These are phyloP conservation scores for Panurus biarmicus DNA, from an alignment of 2,113 vertebrate genomes.

Conservation along the genomic window DNA sequence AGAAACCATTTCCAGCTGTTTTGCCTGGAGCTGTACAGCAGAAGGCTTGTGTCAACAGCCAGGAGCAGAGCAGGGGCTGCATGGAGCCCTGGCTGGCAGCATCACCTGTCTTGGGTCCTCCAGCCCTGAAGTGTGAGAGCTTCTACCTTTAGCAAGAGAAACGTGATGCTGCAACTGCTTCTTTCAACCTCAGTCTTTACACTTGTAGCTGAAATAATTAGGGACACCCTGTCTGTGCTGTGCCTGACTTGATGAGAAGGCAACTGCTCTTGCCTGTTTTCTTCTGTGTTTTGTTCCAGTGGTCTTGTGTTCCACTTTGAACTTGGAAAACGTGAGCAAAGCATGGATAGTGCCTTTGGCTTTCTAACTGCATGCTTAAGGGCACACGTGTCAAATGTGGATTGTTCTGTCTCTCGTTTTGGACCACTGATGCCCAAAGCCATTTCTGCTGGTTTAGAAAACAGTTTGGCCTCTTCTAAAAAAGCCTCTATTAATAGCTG, in stretches of 20 bases:
- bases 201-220: neutral
- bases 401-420: neutral
- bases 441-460: neutral
- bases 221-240: neutral
- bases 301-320: neutral
- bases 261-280: no score
- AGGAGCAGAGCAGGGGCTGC: neutral
- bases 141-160: neutral
- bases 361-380: neutral
- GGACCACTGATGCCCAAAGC: neutral
- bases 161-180: neutral
- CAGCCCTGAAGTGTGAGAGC: neutral
- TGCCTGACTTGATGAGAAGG: neutral
- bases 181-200: conserved; percentile 4
- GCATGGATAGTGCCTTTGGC: no score
- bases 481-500: neutral
- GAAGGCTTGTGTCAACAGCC: neutral
- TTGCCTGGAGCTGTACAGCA: neutral
- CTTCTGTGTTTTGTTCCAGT: neutral
- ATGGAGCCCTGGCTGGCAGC: neutral
- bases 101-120: neutral
- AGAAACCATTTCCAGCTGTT: neutral
- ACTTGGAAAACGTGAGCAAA: no score
- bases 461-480: neutral
- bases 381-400: neutral